phyloP scores from a whole-genome alignment of 2,888 invertebrate species.

The Embidobia sp. region DNA sequence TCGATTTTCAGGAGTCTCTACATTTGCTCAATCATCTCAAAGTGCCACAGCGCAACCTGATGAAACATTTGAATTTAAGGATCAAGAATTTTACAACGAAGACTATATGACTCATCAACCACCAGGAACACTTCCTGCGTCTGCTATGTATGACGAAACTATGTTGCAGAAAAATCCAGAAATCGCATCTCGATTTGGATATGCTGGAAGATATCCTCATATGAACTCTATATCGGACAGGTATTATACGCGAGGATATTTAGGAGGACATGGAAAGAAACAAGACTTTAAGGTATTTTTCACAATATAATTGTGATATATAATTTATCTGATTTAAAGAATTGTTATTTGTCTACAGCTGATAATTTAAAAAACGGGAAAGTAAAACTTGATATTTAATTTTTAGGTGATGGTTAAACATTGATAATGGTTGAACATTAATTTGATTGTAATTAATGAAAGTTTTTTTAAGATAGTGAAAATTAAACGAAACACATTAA shows the following conservation, averaged over 20 bases:
- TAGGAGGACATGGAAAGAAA: slow-evolving; percentile 80
- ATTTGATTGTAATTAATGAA: no score
- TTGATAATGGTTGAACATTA: no score
- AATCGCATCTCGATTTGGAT: slow-evolving; percentile 82
- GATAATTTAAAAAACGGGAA: no score
- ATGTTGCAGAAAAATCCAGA: slow-evolving; percentile 76
- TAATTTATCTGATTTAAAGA: no score
- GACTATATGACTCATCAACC: slow-evolving; percentile 82
- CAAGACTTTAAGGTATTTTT: slow-evolving; percentile 87
- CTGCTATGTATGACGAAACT: slow-evolving; percentile 79
- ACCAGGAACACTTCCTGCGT: slow-evolving; percentile 80
- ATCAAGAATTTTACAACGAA: slow-evolving; percentile 83
- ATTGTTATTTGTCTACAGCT: no score
- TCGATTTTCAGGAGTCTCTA: slow-evolving; percentile 79
- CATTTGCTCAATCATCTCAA: slow-evolving; percentile 81
- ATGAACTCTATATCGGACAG: slow-evolving; percentile 84
- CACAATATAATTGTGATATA: no score
- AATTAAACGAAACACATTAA: no score
- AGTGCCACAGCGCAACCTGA: slow-evolving; percentile 79
- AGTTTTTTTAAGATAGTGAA: no score
- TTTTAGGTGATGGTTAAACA: no score
- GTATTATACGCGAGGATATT: slow-evolving; percentile 86
- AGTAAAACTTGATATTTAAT: no score
- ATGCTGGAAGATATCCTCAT: slow-evolving; percentile 85
- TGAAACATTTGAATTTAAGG: slow-evolving; percentile 90